phyloP scores from a whole-genome alignment of 2,888 invertebrate species.

The Amiota minor region DNA sequence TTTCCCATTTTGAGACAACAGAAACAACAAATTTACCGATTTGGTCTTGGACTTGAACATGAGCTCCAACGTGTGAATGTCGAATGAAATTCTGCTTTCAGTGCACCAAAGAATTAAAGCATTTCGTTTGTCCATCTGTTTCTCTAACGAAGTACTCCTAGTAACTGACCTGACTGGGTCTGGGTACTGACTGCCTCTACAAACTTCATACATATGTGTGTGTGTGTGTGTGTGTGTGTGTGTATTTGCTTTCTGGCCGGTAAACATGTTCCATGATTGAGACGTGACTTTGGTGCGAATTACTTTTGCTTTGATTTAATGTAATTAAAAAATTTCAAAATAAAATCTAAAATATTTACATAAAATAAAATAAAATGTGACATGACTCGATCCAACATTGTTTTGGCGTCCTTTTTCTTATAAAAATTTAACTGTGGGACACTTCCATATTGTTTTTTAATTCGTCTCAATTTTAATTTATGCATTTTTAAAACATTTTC shows the following conservation, averaged over 20 bases:
- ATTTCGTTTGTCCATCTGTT: constrained; percentile 20
- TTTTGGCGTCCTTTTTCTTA: constrained; percentile 2
- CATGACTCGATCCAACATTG: constrained; percentile 24
- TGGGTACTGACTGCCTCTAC: constrained; percentile 26
- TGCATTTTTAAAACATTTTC: constrained; percentile 38
- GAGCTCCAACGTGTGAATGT: constrained; percentile 39
- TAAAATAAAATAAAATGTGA: constrained; percentile 49
- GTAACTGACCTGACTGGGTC: constrained; percentile 9
- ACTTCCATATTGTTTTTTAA: constrained; percentile 30
- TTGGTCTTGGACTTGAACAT: constrained; percentile 36
- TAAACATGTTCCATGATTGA: constrained; percentile 34
- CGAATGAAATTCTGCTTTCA: constrained; percentile 21
- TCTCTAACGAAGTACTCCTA: constrained; percentile 32
- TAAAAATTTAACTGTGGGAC: constrained; percentile 25
- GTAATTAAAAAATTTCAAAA: constrained; percentile 63
- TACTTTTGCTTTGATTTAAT: constrained; percentile 69
- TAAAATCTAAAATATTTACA: constrained; percentile 29
- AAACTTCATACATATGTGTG: constrained; percentile 27
- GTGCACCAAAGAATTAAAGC: neutral
- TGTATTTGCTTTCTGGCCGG: neutral
- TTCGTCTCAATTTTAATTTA: constrained; percentile 16
- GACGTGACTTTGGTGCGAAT: constrained; percentile 69
- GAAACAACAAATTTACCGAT: constrained; percentile 15
- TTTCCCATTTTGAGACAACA: constrained; percentile 36
- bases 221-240: no score